phyloP scores from a whole-genome alignment of 2,888 invertebrate genomes.

The Drosophila affinis region DNA sequence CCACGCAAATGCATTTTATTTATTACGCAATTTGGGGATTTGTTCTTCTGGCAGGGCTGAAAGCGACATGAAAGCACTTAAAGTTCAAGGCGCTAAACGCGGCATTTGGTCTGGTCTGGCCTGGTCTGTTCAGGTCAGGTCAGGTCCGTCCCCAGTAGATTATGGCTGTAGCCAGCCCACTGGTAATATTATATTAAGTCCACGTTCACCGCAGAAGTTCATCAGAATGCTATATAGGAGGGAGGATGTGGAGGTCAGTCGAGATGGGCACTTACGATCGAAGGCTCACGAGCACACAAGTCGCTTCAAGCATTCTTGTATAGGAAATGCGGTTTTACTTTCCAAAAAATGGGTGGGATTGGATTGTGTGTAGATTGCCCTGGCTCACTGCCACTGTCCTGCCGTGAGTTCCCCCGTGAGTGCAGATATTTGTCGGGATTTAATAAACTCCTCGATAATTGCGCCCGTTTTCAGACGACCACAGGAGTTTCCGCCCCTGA shows the following conservation, averaged over 20 bases:
- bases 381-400: not conserved
- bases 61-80: constrained; percentile 37
- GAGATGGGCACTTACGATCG: too few relatives aligned
- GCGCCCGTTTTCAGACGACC: constrained; percentile 19
- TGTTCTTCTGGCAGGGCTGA: constrained; percentile 33
- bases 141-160: constrained; percentile 21
- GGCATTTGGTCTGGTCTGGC: constrained; percentile 16
- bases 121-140: constrained; percentile 2
- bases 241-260: too few relatives aligned
- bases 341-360: too few relatives aligned
- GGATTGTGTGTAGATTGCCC: too few relatives aligned
- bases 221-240: not conserved
- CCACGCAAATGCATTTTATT: constrained; percentile 74
- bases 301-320: too few relatives aligned
- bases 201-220: constrained; percentile 12
- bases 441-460: constrained; percentile 22
- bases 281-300: too few relatives aligned
- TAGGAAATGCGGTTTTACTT: too few relatives aligned
- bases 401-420: not conserved
- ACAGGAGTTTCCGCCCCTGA: not conserved
- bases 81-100: constrained; percentile 35
- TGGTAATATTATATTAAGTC: constrained; percentile 6
- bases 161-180: not conserved
- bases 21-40: constrained; percentile 64
- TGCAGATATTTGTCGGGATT: constrained; percentile 19